A percentile compares a stretch with the other conserved stretches of the same genome.
phyloP scores from a whole-genome alignment of 1,140 invertebrate species.

The Drosophila sproati region DNA sequence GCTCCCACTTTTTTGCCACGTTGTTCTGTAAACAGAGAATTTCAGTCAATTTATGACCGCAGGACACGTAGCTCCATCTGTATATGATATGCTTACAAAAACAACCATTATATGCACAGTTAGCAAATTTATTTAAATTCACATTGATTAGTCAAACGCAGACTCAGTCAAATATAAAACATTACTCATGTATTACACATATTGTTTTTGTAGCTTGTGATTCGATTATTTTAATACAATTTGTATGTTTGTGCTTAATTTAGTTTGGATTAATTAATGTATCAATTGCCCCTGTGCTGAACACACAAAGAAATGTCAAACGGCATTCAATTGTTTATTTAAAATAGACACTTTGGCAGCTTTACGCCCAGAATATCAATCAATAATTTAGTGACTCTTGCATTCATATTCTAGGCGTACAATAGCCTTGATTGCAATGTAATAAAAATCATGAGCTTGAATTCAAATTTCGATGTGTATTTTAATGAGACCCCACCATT shows the following conservation, averaged over 20 bases:
- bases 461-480: conserved; percentile 14
- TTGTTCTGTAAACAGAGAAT: conserved; percentile 52
- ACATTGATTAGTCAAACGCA: conserved; percentile 68
- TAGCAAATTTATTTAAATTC: conserved; percentile 40
- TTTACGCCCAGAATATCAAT: too few species aligned
- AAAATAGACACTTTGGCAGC: neutral
- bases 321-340: conserved; percentile 11
- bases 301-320: conserved; percentile 1
- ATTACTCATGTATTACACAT: conserved; percentile 10
- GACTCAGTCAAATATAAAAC: conserved; percentile 16
- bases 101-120: conserved; percentile 45
- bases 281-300: conserved; percentile 60
- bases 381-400: too few species aligned
- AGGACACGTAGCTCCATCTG: conserved; percentile 21
- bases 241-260: conserved; percentile 74
- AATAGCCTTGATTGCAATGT: neutral
- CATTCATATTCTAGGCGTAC: too few species aligned
- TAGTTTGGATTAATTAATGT: conserved; percentile 75
- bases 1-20: conserved; percentile 49
- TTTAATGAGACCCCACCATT: conserved; percentile 9
- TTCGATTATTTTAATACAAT: conserved; percentile 81
- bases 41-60: conserved; percentile 60
- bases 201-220: conserved; percentile 52
- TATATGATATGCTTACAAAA: conserved; percentile 40
- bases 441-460: neutral